phyloP scores from a whole-genome alignment of 2,797 vertebrate genomes.

The Melopsittacus undulatus region DNA sequence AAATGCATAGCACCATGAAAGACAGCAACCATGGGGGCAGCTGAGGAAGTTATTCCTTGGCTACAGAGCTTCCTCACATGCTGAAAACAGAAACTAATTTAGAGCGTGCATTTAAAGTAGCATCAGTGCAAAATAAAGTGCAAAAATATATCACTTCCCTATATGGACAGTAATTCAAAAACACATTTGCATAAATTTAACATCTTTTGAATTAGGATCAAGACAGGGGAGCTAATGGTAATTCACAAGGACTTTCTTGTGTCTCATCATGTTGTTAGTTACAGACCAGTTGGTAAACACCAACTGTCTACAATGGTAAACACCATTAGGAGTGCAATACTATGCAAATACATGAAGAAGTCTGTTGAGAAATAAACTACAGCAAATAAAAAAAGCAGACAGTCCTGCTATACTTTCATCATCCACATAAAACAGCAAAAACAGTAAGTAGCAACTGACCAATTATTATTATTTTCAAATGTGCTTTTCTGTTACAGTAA shows the following conservation, averaged over 20 bases:
- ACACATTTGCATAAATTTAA: not conserved
- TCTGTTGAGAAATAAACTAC: not conserved
- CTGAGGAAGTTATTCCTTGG: not conserved
- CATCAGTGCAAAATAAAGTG: not conserved
- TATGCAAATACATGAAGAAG: not conserved
- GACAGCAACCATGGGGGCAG: not conserved
- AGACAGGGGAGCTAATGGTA: not conserved
- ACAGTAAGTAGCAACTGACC: not conserved
- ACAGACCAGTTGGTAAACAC: not conserved
- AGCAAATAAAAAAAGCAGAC: not conserved
- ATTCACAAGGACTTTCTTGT: not conserved
- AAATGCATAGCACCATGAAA: not conserved
- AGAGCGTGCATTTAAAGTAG: not conserved
- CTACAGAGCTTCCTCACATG: not conserved
- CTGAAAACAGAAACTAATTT: not conserved
- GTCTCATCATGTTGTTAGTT: not conserved
- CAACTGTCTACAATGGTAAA: not conserved
- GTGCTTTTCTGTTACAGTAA: not conserved
- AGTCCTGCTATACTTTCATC: not conserved
- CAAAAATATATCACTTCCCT: not conserved
- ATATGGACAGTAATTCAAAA: not conserved
- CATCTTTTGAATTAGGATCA: not conserved
- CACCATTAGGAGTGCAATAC: not conserved
- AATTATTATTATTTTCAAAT: not conserved
- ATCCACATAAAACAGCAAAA: not conserved